Evolutionary conservation across 1,140 invertebrate genomes (phyloP), one percentile per base, ranked within the genome.

Genomic region (Cryptotermes secundus): DNA sequence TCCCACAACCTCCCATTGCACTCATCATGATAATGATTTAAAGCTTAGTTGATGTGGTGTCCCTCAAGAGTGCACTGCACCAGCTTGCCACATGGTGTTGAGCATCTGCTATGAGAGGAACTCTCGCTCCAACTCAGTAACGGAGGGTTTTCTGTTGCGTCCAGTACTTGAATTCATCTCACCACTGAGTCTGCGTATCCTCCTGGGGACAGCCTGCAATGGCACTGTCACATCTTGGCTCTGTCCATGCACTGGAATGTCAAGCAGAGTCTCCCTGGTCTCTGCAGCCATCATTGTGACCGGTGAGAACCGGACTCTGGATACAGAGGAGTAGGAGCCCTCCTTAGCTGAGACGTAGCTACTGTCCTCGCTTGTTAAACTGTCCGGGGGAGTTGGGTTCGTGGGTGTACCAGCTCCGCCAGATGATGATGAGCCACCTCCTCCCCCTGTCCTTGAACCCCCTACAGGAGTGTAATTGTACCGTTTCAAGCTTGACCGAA

Each of bases 311-410:
- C 96, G 91, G 3, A 97, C 95, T 12, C 95, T 90, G 59, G 93
- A 93, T 10, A 90, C 89, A 14, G 90, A 91, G 83, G 93, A 93
- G 80, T 91, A 91, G 10, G 92, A 93, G 81, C 92, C 93, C 86
- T 96, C 95, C 86, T 95, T 94, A 3, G 96, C 95, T 1, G 96
- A 97, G 59, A 96, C 92, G 88, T 96, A 96, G 49, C 95, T 96
- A 86, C 94, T 95, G 86, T 97, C 96, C 83, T 96, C 96, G 86
- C 95, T 96, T 0, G 95, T 95, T 26, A 96, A 87, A 86, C 95
- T 96, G 86, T 97, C 96, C 0, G 96, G 95, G 0, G 96, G 95
- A 3, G 96, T 96, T n/a, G 95, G 94, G 90, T 96, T 96, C 3
- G 95, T 96, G 38, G 96, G 95, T 0, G 95, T 96, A n/a, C 88